A percentile compares a stretch with the other conserved stretches of the same genome.
Conservation (phyloP, 2,797 vertebrate genomes). For the Mastacembelus armatus region DNA sequence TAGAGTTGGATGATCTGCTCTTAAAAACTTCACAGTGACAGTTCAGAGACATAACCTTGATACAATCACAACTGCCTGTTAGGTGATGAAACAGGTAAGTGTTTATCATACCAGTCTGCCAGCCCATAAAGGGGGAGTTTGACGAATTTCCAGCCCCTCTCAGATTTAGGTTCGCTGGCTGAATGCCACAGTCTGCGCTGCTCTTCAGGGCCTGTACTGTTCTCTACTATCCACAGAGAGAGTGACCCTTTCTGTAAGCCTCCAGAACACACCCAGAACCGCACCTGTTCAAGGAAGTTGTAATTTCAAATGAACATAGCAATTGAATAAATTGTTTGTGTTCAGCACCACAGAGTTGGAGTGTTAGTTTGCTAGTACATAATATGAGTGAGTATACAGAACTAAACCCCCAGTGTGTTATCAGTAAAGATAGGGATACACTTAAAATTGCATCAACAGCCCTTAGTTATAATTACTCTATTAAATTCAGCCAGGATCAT, state of each 20-base stretch:
- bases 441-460: constrained; percentile 39
- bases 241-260: constrained; percentile 87
- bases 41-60: constrained; percentile 18
- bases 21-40: constrained; percentile 33
- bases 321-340: neutral
- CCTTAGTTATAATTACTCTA: constrained; percentile 69
- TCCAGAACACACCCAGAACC: constrained; percentile 89
- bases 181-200: constrained; percentile 88
- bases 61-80: constrained; percentile 13
- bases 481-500: constrained; percentile 55
- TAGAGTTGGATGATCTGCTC: constrained; percentile 14
- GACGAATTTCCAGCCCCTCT: constrained; percentile 88
- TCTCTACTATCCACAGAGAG: constrained; percentile 90
- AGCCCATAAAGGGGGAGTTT: constrained; percentile 89
- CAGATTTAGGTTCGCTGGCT: constrained; percentile 72
- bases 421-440: constrained; percentile 25
- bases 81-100: constrained; percentile 10
- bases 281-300: constrained; percentile 82
- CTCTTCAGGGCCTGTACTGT: constrained; percentile 90
- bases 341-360: neutral
- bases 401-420: constrained; percentile 23
- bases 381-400: too few relatives aligned
- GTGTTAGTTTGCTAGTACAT: neutral
- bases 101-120: constrained; percentile 88
- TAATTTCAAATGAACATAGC: neutral